A percentile compares a stretch with the other conserved stretches of the same genome.
These are phyloP conservation scores for Phortica variegata DNA, from an alignment of 1,140 invertebrate species.

Conservation along the genomic window DNA sequence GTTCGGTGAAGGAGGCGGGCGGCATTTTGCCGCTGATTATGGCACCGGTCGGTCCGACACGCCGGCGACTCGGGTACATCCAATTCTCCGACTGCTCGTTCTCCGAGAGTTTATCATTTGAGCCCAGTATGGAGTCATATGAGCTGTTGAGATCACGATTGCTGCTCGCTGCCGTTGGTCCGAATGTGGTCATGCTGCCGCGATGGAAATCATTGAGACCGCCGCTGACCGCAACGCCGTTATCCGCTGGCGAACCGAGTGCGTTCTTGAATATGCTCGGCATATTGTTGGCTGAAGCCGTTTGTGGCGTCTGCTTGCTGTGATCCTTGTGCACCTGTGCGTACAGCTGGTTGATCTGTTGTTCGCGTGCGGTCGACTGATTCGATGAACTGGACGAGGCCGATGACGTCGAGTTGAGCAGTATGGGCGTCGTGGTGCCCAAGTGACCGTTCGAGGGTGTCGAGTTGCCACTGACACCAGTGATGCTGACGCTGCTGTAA, in stretches of 20 bases:
- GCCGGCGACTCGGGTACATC: conserved; percentile 52
- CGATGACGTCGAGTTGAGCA: conserved; percentile 45
- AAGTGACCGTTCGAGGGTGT: conserved; percentile 32
- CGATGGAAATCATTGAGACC: conserved; percentile 48
- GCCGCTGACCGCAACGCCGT: conserved; percentile 15
- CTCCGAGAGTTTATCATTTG: conserved; percentile 55
- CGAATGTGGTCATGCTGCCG: conserved; percentile 51
- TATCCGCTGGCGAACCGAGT: conserved; percentile 40
- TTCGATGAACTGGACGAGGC: conserved; percentile 43
- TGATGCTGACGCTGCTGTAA: conserved; percentile 20
- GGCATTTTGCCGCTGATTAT: conserved; percentile 59
- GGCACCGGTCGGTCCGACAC: conserved; percentile 50
- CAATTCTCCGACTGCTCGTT: conserved; percentile 52
- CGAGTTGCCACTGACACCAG: conserved; percentile 18
- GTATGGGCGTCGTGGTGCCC: conserved; percentile 45
- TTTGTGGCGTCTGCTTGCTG: conserved; percentile 44
- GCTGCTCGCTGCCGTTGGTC: conserved; percentile 29
- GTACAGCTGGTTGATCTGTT: conserved; percentile 53
- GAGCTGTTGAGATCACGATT: conserved; percentile 56
- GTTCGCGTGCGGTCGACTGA: conserved; percentile 44
- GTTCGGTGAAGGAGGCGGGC: conserved; percentile 75
- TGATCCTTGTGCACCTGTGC: conserved; percentile 56
- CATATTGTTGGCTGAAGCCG: conserved; percentile 22
- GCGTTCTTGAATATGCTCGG: conserved; percentile 48
- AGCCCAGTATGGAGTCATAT: conserved; percentile 55